Evolutionary conservation across 2,113 vertebrate species (phyloP).

Genomic region (Vulpes lagopus): DNA sequence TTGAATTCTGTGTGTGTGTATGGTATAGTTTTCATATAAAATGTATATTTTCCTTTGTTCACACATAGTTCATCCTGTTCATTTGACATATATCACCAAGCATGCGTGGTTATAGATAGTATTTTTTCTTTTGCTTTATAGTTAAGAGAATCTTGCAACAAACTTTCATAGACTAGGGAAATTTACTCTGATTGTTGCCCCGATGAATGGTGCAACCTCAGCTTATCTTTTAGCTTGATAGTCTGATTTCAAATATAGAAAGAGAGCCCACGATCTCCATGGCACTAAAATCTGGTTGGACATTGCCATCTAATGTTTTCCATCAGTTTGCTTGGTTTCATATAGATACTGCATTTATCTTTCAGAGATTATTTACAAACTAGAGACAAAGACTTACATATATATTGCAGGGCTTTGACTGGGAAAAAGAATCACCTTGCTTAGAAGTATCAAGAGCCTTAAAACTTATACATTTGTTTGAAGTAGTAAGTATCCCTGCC

Average conservation of each 20-base stretch:
- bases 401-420: neutral
- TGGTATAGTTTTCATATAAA: neutral
- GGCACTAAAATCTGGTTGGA: neutral
- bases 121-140: constrained; percentile 29
- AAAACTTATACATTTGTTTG: neutral
- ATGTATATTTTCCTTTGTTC: neutral
- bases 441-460: constrained; percentile 45
- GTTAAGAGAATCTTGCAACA: neutral
- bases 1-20: neutral
- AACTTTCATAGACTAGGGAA: constrained; percentile 21
- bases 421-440: neutral
- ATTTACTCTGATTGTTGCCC: neutral
- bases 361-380: constrained; percentile 18
- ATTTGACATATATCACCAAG: neutral
- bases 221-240: neutral
- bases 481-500: neutral
- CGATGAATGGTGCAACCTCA: neutral
- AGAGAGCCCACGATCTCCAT: neutral
- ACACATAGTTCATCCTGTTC: neutral
- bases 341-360: neutral
- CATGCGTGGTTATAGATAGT: neutral
- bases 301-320: neutral
- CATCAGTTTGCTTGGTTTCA: constrained; percentile 34
- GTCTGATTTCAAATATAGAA: neutral
- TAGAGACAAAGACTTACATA: neutral